These are phyloP conservation scores for Myripristis murdjan DNA, from an alignment of 2,797 vertebrate genomes.

Conservation along the genomic window DNA sequence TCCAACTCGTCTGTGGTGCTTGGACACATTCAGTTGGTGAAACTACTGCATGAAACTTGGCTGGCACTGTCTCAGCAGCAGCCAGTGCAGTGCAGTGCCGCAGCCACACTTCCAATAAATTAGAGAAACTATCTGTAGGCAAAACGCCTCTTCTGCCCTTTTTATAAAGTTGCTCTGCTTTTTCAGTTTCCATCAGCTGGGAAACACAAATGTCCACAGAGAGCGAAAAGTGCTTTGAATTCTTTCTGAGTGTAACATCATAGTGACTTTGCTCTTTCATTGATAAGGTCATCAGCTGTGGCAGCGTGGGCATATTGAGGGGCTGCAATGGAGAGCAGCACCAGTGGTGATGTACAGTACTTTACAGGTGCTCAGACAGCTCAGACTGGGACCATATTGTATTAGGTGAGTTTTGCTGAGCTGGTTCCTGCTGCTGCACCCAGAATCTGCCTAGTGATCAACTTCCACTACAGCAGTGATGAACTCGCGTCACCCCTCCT, in stretches of 20 bases:
- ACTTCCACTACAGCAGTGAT: constrained; percentile 77
- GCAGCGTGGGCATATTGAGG: constrained; percentile 36
- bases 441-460: constrained; percentile 86
- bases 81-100: constrained; percentile 57
- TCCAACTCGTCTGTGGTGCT: background rate
- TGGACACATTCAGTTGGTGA: constrained; percentile 39
- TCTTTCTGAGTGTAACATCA: constrained; percentile 40
- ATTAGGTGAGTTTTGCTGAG: constrained; percentile 82
- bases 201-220: constrained; percentile 21
- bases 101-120: constrained; percentile 69
- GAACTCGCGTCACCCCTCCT: constrained; percentile 67
- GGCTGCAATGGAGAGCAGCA: constrained; percentile 66
- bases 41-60: constrained; percentile 35
- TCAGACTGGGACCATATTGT: constrained; percentile 74
- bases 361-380: constrained; percentile 70
- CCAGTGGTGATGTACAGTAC: constrained; percentile 58
- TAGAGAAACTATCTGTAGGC: constrained; percentile 54
- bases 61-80: constrained; percentile 51
- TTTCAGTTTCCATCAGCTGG: constrained; percentile 14
- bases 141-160: constrained; percentile 42
- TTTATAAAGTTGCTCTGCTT: constrained; percentile 39
- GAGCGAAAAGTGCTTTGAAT: constrained; percentile 43
- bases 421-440: constrained; percentile 78
- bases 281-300: constrained; percentile 82
- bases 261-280: constrained; percentile 82